A percentile compares a stretch with the other conserved stretches of the same genome.
Conservation (phyloP, 1,140 invertebrate species). For the Drosophila obscura region DNA sequence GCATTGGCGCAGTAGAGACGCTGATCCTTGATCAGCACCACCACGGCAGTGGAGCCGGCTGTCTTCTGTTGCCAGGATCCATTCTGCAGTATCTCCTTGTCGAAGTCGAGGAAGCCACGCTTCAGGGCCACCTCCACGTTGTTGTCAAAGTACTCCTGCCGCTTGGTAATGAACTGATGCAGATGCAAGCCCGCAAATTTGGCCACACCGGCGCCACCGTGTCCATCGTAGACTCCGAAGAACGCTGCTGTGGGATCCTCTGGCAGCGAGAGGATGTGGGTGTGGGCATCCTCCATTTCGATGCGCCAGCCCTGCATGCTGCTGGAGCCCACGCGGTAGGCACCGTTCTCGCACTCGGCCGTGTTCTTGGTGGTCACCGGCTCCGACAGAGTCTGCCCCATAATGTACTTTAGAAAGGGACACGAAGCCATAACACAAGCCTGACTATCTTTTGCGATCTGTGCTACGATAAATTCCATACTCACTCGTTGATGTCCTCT, state of each 20-base stretch:
- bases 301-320: slow-evolving; percentile 99
- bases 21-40: slow-evolving; percentile 92
- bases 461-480: neutral
- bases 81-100: slow-evolving; percentile 95
- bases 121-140: slow-evolving; percentile 85
- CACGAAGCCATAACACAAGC: slow-evolving; percentile 8
- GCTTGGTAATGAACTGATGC: slow-evolving; percentile 92
- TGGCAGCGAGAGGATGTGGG: slow-evolving; percentile 95
- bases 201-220: slow-evolving; percentile 91
- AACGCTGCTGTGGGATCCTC: slow-evolving; percentile 96
- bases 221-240: slow-evolving; percentile 95
- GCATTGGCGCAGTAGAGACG: slow-evolving; percentile 97
- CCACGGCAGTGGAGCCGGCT: slow-evolving; percentile 96
- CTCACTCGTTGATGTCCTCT: slow-evolving; percentile 19
- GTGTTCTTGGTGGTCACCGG: slow-evolving; percentile 96
- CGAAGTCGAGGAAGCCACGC: slow-evolving; percentile 94
- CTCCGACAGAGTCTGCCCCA: slow-evolving; percentile 98
- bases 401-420: slow-evolving; percentile 78
- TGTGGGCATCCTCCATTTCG: slow-evolving; percentile 99
- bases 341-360: slow-evolving; percentile 88
- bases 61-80: slow-evolving; percentile 93
- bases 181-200: slow-evolving; percentile 97
- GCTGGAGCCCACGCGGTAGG: slow-evolving; percentile 92
- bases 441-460: neutral
- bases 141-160: slow-evolving; percentile 87